phyloP scores from a whole-genome alignment of 2,888 invertebrate species.

The Drosophila paracracens region DNA sequence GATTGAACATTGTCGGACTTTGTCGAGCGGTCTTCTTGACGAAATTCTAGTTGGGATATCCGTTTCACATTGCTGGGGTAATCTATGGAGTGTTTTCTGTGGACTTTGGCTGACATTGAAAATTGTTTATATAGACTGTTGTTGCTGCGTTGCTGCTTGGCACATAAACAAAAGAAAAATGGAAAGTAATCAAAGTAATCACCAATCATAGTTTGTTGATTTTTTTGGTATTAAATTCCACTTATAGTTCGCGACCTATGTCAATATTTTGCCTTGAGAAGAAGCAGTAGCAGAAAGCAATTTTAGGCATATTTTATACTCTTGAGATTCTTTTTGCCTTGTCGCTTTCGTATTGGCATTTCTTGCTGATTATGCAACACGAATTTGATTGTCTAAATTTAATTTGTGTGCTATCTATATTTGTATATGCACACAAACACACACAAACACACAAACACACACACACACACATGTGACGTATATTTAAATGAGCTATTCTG shows the following conservation, averaged over 20 bases:
- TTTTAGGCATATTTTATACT: constrained; percentile 5
- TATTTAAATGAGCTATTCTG: constrained; percentile 18
- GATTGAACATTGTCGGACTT: neutral
- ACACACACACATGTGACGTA: neutral
- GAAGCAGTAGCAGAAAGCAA: constrained; percentile 5
- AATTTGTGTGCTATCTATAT: constrained; percentile 45
- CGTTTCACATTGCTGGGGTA: constrained; percentile 1
- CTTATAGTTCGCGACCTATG: constrained; percentile 56
- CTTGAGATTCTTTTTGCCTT: neutral
- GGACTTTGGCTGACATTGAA: constrained; percentile 32
- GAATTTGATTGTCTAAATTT: constrained; percentile 55
- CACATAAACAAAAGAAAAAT: constrained; percentile 12
- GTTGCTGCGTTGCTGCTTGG: neutral
- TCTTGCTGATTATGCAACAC: constrained; percentile 45
- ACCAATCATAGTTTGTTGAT: neutral
- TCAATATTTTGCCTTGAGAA: constrained; percentile 35
- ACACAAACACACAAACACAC: neutral
- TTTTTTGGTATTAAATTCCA: constrained; percentile 19
- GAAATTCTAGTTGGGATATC: constrained; percentile 26
- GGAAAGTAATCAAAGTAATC: neutral
- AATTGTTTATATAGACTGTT: constrained; percentile 1
- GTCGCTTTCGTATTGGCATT: constrained; percentile 28
- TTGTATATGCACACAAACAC: constrained; percentile 1
- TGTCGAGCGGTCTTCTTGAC: constrained; percentile 44
- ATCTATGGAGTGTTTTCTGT: neutral